Conservation (phyloP, 2,888 invertebrate genomes). For the Eueremaeus valkanovi region DNA sequence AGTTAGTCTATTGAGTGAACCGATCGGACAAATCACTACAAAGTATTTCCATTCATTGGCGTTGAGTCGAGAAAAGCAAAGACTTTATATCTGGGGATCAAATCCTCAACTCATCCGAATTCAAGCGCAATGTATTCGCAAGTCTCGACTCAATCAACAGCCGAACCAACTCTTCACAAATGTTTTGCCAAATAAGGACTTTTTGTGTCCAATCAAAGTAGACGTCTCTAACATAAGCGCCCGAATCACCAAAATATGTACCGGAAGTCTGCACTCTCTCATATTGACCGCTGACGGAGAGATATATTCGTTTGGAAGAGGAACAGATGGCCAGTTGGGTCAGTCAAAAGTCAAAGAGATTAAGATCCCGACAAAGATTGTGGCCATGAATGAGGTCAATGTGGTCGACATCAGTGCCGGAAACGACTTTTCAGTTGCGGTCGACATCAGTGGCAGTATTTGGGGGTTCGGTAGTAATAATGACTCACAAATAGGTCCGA, state of each 20-base stretch:
- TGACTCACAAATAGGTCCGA: slow-evolving; percentile 55
- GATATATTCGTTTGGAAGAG: slow-evolving; percentile 79
- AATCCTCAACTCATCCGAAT: slow-evolving; percentile 69
- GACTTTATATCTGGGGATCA: slow-evolving; percentile 69
- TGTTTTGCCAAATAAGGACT: neutral
- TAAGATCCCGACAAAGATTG: neutral
- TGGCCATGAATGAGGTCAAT: slow-evolving; percentile 44
- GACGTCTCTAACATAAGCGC: neutral
- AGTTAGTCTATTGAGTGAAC: slow-evolving; percentile 58
- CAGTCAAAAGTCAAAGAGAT: slow-evolving; percentile 55
- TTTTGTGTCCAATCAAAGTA: slow-evolving; percentile 16
- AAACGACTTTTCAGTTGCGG: slow-evolving; percentile 69
- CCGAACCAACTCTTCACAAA: neutral
- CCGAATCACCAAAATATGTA: slow-evolving; percentile 49
- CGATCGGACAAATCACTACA: slow-evolving; percentile 58
- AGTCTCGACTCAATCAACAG: neutral
- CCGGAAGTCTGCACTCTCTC: slow-evolving; percentile 77
- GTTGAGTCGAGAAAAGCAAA: slow-evolving; percentile 21
- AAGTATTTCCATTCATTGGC: slow-evolving; percentile 63
- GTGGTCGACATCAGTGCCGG: slow-evolving; percentile 63
- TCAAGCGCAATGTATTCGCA: slow-evolving; percentile 59
- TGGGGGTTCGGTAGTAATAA: slow-evolving; percentile 72
- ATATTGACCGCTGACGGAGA: slow-evolving; percentile 66
- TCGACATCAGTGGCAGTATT: slow-evolving; percentile 61
- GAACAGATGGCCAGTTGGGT: slow-evolving; percentile 83